Evolutionary conservation across 2,888 invertebrate species (phyloP), one percentile per base, ranked within the genome.

Genomic region (Fragum sueziense): DNA sequence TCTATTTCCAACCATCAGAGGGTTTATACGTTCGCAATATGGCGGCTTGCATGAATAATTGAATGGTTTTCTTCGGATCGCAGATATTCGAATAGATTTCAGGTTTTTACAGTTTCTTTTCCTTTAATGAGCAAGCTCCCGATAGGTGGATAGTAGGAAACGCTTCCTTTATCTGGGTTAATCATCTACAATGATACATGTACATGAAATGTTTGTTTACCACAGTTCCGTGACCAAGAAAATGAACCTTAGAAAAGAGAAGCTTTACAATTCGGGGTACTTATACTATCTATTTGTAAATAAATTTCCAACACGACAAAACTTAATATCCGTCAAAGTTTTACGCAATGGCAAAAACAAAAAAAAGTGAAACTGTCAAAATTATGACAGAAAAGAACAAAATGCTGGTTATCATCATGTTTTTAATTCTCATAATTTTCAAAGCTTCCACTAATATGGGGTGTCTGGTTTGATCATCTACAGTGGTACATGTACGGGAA

Each of bases 21-120:
- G 76, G 27, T 74, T 80, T 74, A 57, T 62, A 54, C 83, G 80
- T 74, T 74, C 83, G 68, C 83, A 83, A 83, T 80, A 83, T 83
- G 83, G 74, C 83, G 78, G 78, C 47, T 70, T 65, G 22, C 37
- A 83, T 83, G 80, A 83, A 83, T 83, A 83, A 83, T 83, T 83
- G 78, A 83, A 68, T 51, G 57, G 57, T 76, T 77, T 72, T 54
- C 73, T 74, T 61, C 75, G 75, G 67, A 71, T 75, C 31, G 41
- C 54, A 67, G 76, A 83, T 80, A 75, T 73, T 70, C 73, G 74
- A 75, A 74, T 80, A 83, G 77, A 83, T 83, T 80, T 73, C 70
- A 76, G 74, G 68, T 22, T 74, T 83, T 83, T 78, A 80, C 78
- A 41, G 78, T 74, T 70, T 41, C 69, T 61, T 59, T 54, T 59